Evolutionary conservation across 30 jellyfish, hydroid and myxozoan genomes (phyloP).

Genomic region (Cassiopea andromeda): DNA sequence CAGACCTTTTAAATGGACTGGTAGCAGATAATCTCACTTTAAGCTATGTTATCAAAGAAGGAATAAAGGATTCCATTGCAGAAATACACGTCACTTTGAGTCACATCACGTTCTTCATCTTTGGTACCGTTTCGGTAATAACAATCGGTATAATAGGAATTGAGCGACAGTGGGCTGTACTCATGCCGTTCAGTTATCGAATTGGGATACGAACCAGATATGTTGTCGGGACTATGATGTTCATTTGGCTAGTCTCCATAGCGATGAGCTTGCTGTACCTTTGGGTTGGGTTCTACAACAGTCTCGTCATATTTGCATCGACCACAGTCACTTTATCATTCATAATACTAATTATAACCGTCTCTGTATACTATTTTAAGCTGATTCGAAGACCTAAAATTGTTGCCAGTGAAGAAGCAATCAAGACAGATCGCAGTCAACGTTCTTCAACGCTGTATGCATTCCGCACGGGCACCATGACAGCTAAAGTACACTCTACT

Average conservation of each 20-base stretch:
- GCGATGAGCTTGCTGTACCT: constrained; percentile 46
- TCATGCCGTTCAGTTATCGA: constrained; percentile 63
- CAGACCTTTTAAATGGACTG: constrained; percentile 64
- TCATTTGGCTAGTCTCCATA: constrained; percentile 57
- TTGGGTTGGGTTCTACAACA: constrained; percentile 45
- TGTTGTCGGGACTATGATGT: not conserved
- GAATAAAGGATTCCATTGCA: constrained; percentile 30
- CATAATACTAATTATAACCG: constrained; percentile 41
- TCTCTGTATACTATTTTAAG: constrained; percentile 30
- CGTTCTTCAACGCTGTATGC: not conserved
- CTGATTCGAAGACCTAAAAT: constrained; percentile 47
- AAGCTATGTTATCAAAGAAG: constrained; percentile 56
- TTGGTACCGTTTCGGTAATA: constrained; percentile 70
- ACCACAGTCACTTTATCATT: constrained; percentile 57
- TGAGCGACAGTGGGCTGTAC: constrained; percentile 67
- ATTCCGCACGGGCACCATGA: not conserved
- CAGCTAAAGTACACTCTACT: not conserved
- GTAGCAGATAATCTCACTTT: constrained; percentile 63
- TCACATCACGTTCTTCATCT: constrained; percentile 57
- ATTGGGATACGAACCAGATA: constrained; percentile 40
- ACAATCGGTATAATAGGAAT: constrained; percentile 64
- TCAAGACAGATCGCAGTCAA: not conserved
- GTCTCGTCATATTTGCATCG: constrained; percentile 62
- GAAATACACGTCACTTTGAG: constrained; percentile 14
- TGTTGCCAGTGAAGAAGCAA: not conserved